These are phyloP conservation scores for Yponomeuta plumbellus DNA, from an alignment of 2,888 invertebrate species.

Conservation along the genomic window DNA sequence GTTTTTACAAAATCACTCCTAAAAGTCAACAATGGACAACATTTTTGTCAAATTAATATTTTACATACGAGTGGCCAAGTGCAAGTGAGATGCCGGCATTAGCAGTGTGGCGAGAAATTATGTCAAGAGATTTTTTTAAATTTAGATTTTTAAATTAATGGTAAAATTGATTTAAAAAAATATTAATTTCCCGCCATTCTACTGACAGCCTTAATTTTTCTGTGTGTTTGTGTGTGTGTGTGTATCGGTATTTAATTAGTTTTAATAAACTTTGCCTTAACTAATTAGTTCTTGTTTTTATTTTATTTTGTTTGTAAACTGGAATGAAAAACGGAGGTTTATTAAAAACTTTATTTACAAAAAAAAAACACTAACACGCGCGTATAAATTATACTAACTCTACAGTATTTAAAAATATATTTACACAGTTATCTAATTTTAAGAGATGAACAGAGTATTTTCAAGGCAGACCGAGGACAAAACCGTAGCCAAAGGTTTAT, in stretches of 20 bases:
- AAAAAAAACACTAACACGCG: constrained; percentile 43
- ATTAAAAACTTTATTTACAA: constrained; percentile 64
- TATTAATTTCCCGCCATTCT: too few relatives aligned
- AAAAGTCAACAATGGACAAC: too few relatives aligned
- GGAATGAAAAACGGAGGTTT: constrained; percentile 20
- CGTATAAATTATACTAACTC: constrained; percentile 67
- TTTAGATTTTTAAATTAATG: too few relatives aligned
- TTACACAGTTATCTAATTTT: constrained; percentile 41
- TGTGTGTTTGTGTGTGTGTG: constrained; percentile 33
- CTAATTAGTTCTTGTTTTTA: constrained; percentile 12
- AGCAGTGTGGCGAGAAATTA: too few relatives aligned
- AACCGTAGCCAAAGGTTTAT: constrained; percentile 4
- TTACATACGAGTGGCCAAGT: too few relatives aligned
- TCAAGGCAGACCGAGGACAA: background rate
- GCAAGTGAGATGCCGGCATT: too few relatives aligned
- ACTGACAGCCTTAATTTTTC: constrained; percentile 17
- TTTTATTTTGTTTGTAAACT: constrained; percentile 16
- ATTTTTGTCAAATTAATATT: too few relatives aligned
- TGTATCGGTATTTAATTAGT: constrained; percentile 25
- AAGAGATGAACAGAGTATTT: constrained; percentile 1
- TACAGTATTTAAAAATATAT: constrained; percentile 47
- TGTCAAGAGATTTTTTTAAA: too few relatives aligned
- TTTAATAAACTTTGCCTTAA: constrained; percentile 18
- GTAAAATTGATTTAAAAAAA: too few relatives aligned
- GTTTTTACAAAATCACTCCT: too few relatives aligned